A percentile compares a stretch with the other conserved stretches of the same genome.
These are phyloP conservation scores for Chaetodon trifascialis DNA, from an alignment of 2,113 vertebrate species.

Conservation along the genomic window DNA sequence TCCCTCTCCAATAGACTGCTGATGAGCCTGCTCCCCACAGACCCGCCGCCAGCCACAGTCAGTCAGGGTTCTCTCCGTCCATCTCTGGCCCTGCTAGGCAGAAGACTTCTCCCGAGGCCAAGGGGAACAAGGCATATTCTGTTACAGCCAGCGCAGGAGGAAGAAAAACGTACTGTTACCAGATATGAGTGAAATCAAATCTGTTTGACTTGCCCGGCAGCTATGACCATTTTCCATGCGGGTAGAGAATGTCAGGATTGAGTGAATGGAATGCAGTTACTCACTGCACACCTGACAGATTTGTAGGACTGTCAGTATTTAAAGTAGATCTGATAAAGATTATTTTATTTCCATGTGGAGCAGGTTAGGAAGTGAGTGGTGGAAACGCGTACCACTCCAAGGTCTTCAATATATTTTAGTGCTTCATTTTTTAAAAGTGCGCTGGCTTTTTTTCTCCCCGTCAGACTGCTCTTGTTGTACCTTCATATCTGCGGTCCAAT, in stretches of 20 bases:
- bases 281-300: slow-evolving; percentile 73
- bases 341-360: slow-evolving; percentile 62
- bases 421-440: slow-evolving; percentile 9
- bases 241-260: slow-evolving; percentile 73
- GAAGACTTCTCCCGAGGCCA: slow-evolving; percentile 77
- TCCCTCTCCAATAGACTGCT: slow-evolving; percentile 55
- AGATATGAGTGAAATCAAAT: slow-evolving; percentile 87
- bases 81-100: slow-evolving; percentile 69
- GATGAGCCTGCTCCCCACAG: slow-evolving; percentile 72
- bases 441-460: background rate
- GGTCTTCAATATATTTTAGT: slow-evolving; percentile 46
- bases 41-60: slow-evolving; percentile 60
- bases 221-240: slow-evolving; percentile 73
- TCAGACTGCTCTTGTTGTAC: slow-evolving; percentile 14
- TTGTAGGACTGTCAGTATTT: slow-evolving; percentile 63
- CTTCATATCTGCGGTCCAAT: slow-evolving; percentile 13
- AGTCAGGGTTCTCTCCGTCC: slow-evolving; percentile 64
- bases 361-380: slow-evolving; percentile 43
- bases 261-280: slow-evolving; percentile 75
- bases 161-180: slow-evolving; percentile 82
- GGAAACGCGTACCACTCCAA: slow-evolving; percentile 18
- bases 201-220: slow-evolving; percentile 82
- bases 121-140: slow-evolving; percentile 79
- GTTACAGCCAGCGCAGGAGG: slow-evolving; percentile 79
- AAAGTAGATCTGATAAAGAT: slow-evolving; percentile 61